phyloP scores from a whole-genome alignment of 2,797 vertebrate genomes.

The Neomorphus geoffroyi region DNA sequence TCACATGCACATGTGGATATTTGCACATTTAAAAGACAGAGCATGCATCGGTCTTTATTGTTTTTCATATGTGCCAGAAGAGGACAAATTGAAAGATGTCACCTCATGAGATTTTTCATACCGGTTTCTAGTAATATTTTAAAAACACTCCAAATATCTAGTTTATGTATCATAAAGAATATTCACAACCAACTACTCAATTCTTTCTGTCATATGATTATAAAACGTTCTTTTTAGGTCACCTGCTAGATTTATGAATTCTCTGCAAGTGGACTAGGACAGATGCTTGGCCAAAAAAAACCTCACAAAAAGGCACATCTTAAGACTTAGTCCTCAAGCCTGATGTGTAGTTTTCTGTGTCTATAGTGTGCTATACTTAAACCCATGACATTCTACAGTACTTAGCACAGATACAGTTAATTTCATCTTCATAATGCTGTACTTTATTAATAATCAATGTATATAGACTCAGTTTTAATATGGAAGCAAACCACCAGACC shows the following conservation, averaged over 20 bases:
- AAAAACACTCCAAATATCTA: neutral
- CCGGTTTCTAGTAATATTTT: neutral
- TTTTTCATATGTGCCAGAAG: neutral
- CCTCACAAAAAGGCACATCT: neutral
- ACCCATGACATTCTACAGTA: neutral
- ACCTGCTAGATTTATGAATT: neutral
- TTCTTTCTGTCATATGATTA: neutral
- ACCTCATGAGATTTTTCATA: neutral
- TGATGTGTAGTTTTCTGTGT: neutral
- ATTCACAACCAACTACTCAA: neutral
- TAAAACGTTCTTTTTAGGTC: neutral
- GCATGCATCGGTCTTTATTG: neutral
- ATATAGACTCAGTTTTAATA: neutral
- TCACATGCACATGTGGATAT: neutral
- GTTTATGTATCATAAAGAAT: neutral
- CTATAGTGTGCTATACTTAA: neutral
- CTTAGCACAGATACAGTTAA: neutral
- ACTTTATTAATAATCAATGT: neutral
- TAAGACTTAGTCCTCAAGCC: neutral
- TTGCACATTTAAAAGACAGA: neutral
- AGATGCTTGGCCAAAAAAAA: neutral
- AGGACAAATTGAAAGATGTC: neutral
- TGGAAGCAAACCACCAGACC: neutral
- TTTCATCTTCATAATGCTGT: neutral
- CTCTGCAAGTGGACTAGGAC: neutral